Percentiles rank a stretch among this genome's conserved stretches.
Evolutionary conservation across 1,140 invertebrate species (phyloP).

Genomic region (Sinonovacula constricta): DNA sequence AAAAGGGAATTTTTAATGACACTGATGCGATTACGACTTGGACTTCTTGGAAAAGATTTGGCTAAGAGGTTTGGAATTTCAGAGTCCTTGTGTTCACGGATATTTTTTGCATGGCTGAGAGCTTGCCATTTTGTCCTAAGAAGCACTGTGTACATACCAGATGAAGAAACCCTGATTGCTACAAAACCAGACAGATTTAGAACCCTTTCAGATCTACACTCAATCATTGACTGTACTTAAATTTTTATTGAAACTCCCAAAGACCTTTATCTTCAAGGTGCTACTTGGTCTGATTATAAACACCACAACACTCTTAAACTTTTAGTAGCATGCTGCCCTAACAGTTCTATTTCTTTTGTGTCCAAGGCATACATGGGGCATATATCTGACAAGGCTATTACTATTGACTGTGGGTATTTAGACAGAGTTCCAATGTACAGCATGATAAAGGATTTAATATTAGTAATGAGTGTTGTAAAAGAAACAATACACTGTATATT

Average conservation of each 20-base stretch:
- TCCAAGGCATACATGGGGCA: not conserved
- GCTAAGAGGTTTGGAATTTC: conserved; percentile 5
- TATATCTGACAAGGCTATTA: not conserved
- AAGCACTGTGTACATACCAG: not conserved
- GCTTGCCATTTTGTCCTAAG: not conserved
- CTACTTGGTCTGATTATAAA: conserved; percentile 28
- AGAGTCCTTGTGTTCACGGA: not conserved
- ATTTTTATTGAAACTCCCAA: not conserved
- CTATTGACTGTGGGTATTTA: not conserved
- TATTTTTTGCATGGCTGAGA: conserved; percentile 1
- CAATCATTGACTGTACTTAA: not conserved
- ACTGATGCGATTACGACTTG: conserved; percentile 2
- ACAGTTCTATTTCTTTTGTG: conserved; percentile 2
- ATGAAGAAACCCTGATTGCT: conserved; percentile 14
- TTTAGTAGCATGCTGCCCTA: not conserved
- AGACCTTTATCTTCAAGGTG: conserved; percentile 17
- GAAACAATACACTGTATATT: not conserved
- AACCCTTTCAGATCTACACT: not conserved
- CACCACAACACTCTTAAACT: conserved; percentile 22
- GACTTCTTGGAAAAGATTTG: not conserved
- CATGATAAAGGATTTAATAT: not conserved
- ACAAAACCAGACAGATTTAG: conserved; percentile 19
- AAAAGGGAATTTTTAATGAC: conserved; percentile 7
- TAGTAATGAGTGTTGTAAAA: not conserved
- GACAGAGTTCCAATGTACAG: not conserved